phyloP scores from a whole-genome alignment of 1,140 invertebrate species.

The Cydia pomonella region DNA sequence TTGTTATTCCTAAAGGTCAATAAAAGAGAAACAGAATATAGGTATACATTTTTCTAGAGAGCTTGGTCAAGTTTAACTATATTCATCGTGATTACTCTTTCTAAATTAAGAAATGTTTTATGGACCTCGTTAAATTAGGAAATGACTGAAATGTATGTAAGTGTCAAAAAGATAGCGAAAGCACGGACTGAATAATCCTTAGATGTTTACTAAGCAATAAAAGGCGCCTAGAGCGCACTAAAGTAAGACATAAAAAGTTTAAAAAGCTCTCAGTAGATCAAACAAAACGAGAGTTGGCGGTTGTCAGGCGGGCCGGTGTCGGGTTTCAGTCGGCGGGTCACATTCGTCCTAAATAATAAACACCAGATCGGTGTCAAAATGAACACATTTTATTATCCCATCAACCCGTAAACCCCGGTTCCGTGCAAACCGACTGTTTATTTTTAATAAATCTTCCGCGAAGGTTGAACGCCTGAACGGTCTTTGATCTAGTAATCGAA shows the following conservation, averaged over 20 bases:
- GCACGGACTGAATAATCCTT: constrained; percentile 56
- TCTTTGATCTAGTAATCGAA: constrained; percentile 60
- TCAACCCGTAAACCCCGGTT: constrained; percentile 68
- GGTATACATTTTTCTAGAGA: neutral
- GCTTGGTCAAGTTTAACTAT: constrained; percentile 8
- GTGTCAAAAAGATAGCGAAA: constrained; percentile 47
- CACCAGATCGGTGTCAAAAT: constrained; percentile 78
- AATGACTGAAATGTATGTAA: constrained; percentile 36
- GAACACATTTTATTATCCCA: constrained; percentile 77
- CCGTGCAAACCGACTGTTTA: constrained; percentile 55
- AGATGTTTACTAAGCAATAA: constrained; percentile 77
- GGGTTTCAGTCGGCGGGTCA: constrained; percentile 66
- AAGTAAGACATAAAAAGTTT: constrained; percentile 80
- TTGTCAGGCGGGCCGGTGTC: constrained; percentile 70
- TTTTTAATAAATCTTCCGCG: constrained; percentile 71
- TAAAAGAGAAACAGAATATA: too few relatives aligned
- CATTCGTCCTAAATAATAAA: constrained; percentile 78
- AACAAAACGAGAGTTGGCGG: constrained; percentile 73
- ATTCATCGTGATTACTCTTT: constrained; percentile 1
- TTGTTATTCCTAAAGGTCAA: neutral
- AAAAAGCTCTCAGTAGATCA: constrained; percentile 80
- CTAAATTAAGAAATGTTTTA: neutral
- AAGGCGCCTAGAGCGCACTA: constrained; percentile 71
- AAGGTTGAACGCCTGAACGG: constrained; percentile 48
- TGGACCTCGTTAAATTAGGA: constrained; percentile 22